phyloP scores from a whole-genome alignment of 2,888 invertebrate genomes.

The Zaprionus obscuricornis region DNA sequence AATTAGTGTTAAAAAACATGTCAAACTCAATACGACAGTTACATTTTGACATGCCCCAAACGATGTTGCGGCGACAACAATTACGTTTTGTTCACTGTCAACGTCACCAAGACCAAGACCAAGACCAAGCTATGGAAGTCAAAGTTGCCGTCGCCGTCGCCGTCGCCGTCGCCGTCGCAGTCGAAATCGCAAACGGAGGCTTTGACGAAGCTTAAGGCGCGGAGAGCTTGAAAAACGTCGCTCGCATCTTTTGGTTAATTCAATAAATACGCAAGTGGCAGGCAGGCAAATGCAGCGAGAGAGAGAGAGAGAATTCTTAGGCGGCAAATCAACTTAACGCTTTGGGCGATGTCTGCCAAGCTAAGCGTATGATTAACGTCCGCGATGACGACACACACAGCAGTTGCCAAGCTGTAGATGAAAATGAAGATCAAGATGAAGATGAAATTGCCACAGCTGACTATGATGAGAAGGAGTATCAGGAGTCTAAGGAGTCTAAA shows the following conservation, averaged over 20 bases:
- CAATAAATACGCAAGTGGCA: conserved; percentile 55
- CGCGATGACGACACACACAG: conserved; percentile 71
- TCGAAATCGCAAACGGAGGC: background rate
- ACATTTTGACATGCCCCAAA: conserved; percentile 68
- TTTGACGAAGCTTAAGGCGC: conserved; percentile 6
- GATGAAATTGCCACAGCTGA: no score
- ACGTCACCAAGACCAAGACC: conserved; percentile 1
- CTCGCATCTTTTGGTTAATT: conserved; percentile 50
- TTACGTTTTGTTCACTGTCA: conserved; percentile 62
- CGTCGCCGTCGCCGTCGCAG: background rate
- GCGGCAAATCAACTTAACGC: conserved; percentile 39
- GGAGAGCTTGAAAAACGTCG: no score
- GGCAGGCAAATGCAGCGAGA: conserved; percentile 27
- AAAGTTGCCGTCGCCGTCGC: background rate
- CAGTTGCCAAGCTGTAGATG: no score
- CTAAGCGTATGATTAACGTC: conserved; percentile 78
- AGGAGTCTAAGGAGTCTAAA: no score
- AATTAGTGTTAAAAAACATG: conserved; percentile 79
- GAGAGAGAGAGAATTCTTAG: conserved; percentile 52
- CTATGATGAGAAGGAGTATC: conserved; percentile 8
- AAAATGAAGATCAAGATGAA: no score
- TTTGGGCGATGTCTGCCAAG: conserved; percentile 65
- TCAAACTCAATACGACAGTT: conserved; percentile 76
- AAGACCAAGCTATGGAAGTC: conserved; percentile 11
- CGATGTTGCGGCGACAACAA: conserved; percentile 64